Base-by-base conservation (phyloP, 2,797 vertebrate species). In the Peromyscus attwateri region DNA sequence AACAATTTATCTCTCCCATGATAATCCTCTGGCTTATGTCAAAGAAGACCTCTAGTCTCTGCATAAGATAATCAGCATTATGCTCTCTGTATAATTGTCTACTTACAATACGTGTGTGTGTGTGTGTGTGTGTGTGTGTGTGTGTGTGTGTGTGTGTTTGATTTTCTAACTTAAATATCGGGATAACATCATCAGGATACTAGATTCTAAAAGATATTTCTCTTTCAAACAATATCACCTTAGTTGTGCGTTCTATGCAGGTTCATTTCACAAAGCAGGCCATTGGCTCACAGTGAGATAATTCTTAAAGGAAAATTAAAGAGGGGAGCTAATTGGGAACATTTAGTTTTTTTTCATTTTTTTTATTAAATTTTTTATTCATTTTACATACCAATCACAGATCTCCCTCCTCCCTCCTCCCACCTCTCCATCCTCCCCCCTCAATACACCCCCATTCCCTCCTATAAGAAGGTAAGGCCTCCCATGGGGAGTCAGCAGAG, bases 281-380 rank as follows among this genome's bases (percentile, higher is more conserved):
- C 70, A 19, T 81, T 64, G n/a, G 29, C n/a, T 89, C 81, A n/a
- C 37, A 82, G 34, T 79, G 7, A 91, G 68, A 89, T 55, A 46
- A 43, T 85, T 91, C 31, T 19, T 73, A 88, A 87, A 88, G 94
- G 66, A 16, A 52, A 90, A 27, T 1, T 71, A 55, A 84, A 93
- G 37, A 92, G 34, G n/a, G 93, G n/a, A 81, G 66, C 76, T 34
- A 40, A 3, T 34, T 71, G 40, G 6, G 10, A 73, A 73, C 10
- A 73, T 40, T 73, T 76, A 43, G 40, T 43, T 76, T 46, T 52
- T 14, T 52, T 52, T 52, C 2, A 9, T 49, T 49, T 46, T 49
- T 49, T 52, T 52, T 13, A 14, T 52, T 14, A 52, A 52, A 1
- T 52, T 13, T 52, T 52, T 52, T 3, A 52, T 52, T 52, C 52